Percentiles rank a stretch among this genome's conserved stretches.
Conservation (phyloP, 2,113 vertebrate genomes). For the Glareola pratincola region DNA sequence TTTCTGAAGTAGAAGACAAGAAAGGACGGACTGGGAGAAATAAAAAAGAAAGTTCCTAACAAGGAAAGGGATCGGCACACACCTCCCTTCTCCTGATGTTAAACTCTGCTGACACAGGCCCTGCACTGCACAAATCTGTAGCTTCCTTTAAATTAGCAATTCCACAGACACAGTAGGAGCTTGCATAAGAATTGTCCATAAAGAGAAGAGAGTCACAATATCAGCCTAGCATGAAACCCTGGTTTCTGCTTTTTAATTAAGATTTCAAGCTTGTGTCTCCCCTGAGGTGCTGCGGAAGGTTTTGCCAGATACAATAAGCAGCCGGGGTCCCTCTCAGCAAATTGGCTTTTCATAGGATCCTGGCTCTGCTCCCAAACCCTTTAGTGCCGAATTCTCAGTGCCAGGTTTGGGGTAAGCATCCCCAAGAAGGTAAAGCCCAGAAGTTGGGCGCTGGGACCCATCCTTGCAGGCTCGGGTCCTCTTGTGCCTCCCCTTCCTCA, state of each 20-base stretch:
- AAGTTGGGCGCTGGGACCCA: rapidly evolving
- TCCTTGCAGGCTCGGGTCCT: background rate
- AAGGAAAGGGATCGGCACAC: background rate
- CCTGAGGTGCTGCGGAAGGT: background rate
- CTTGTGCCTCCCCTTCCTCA: background rate
- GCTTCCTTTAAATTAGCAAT: constrained; percentile 64
- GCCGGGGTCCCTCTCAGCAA: constrained; percentile 29
- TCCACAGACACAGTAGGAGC: constrained; percentile 61
- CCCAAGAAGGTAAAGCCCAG: background rate
- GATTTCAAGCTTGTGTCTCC: constrained; percentile 57
- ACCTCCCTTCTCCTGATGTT: constrained; percentile 28
- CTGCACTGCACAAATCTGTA: constrained; percentile 5
- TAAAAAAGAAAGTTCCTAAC: background rate
- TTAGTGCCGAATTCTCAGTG: background rate
- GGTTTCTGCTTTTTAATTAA: constrained; percentile 71
- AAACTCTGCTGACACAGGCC: constrained; percentile 54
- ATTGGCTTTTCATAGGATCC: background rate
- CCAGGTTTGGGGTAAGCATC: background rate
- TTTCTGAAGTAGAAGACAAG: background rate
- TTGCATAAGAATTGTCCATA: constrained; percentile 62
- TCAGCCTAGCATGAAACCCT: constrained; percentile 59
- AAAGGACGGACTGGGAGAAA: background rate
- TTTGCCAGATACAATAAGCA: background rate
- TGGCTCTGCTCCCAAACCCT: background rate
- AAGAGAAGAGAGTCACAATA: constrained; percentile 53